Conservation (phyloP, 2,797 vertebrate genomes). For the Semotilus atromaculatus region DNA sequence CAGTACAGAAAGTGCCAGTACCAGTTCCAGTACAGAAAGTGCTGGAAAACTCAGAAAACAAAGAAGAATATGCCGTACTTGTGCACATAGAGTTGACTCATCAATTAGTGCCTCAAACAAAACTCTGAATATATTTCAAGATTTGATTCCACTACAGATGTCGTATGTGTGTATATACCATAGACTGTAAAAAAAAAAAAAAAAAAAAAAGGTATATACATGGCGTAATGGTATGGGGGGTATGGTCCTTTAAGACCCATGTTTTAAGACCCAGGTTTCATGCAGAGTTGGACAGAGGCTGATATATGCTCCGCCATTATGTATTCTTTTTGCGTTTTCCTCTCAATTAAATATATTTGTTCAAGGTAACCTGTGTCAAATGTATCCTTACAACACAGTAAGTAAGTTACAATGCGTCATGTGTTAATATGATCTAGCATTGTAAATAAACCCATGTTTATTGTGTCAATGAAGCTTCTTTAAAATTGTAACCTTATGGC, state of each 20-base stretch:
- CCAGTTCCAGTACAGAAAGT: not conserved
- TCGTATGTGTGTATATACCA: not conserved
- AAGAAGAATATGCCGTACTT: not conserved
- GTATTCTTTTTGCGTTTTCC: too few species aligned
- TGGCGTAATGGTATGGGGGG: too few species aligned
- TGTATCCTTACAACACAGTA: too few species aligned
- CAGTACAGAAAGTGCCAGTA: not conserved
- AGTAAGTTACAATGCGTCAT: too few species aligned
- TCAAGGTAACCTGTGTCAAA: too few species aligned
- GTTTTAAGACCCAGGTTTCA: too few species aligned
- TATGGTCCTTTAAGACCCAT: too few species aligned
- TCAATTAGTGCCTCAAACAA: not conserved
- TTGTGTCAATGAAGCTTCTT: not conserved
- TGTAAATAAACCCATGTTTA: constrained; percentile 14
- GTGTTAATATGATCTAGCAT: not conserved
- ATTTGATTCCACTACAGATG: not conserved
- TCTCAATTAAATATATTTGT: too few species aligned
- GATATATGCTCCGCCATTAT: too few species aligned
- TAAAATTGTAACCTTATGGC: constrained; percentile 1
- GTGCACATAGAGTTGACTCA: not conserved
- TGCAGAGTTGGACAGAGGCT: too few species aligned
- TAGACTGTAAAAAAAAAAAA: too few species aligned
- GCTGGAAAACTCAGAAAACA: not conserved
- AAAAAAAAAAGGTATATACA: too few species aligned
- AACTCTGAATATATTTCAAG: not conserved